Percentiles rank a stretch among this genome's conserved stretches.
Evolutionary conservation across 23 tunicate genomes (phyloP).

Genomic region (Aplidium turbinatum): DNA sequence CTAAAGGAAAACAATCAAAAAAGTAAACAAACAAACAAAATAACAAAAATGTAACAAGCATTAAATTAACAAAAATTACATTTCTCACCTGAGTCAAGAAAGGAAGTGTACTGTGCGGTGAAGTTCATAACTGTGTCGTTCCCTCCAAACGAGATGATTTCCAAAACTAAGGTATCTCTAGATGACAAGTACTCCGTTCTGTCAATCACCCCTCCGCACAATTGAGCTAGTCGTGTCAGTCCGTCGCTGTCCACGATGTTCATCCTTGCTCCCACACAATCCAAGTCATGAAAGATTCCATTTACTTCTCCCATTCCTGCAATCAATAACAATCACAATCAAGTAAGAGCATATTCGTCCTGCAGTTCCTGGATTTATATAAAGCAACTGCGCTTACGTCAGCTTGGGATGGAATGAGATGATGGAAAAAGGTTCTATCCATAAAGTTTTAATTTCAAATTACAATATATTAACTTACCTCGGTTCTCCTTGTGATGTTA

Average conservation of each 20-base stretch:
- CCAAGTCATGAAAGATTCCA: background rate
- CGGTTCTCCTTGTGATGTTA: no score
- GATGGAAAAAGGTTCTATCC: no score
- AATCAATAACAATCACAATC: no score
- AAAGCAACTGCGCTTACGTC: no score
- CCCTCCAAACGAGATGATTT: slow-evolving; percentile 52
- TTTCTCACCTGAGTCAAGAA: slow-evolving; percentile 29
- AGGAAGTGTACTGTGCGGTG: slow-evolving; percentile 79
- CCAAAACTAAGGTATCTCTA: slow-evolving; percentile 55
- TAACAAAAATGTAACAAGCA: no score
- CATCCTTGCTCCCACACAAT: slow-evolving; percentile 39
- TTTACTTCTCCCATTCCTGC: slow-evolving; percentile 49
- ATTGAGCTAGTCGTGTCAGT: background rate
- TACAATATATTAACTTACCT: no score
- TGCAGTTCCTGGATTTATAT: no score
- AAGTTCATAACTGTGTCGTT: slow-evolving; percentile 53
- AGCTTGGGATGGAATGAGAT: no score
- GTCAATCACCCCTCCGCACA: slow-evolving; percentile 20
- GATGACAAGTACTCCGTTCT: slow-evolving; percentile 45
- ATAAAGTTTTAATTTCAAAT: no score
- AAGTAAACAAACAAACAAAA: no score
- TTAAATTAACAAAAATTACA: no score
- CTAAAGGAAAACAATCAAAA: slow-evolving; percentile 24
- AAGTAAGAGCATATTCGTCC: no score
- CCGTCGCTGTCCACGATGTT: slow-evolving; percentile 42